These are phyloP conservation scores for Helarctos malayanus DNA, from an alignment of 2,797 vertebrate genomes.

Conservation along the genomic window DNA sequence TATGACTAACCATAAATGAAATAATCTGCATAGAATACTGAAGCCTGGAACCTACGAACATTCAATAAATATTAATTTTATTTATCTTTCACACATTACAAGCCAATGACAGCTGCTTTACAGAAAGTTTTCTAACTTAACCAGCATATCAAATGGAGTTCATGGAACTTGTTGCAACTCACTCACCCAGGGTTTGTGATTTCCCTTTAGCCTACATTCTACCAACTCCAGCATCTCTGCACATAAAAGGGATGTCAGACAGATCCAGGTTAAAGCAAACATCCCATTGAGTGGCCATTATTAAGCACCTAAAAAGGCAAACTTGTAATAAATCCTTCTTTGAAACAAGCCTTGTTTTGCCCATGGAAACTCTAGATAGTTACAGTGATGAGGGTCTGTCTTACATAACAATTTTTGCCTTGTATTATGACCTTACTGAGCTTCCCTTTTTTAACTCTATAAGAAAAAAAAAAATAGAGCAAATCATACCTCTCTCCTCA, in stretches of 20 bases:
- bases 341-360: constrained; percentile 58
- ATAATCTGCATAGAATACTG: constrained; percentile 28
- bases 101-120: neutral
- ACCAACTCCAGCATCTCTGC: constrained; percentile 18
- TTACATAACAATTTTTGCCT: constrained; percentile 66
- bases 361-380: constrained; percentile 55
- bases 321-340: constrained; percentile 64
- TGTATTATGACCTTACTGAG: constrained; percentile 53
- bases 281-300: constrained; percentile 50
- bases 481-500: neutral
- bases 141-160: neutral
- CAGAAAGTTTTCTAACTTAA: constrained; percentile 45
- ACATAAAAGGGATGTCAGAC: constrained; percentile 13
- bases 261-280: constrained; percentile 59
- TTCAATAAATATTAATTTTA: constrained; percentile 53
- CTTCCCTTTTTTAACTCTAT: constrained; percentile 7
- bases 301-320: constrained; percentile 62
- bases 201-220: neutral
- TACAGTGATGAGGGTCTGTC: constrained; percentile 37
- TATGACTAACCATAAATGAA: constrained; percentile 4
- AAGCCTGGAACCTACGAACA: neutral
- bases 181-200: neutral
- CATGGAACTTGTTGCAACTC: constrained; percentile 34
- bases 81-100: constrained; percentile 33
- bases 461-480: neutral